A percentile compares a stretch with the other conserved stretches of the same genome.
Evolutionary conservation across 2,888 invertebrate species (phyloP).

Genomic region (Cactoblastis cactorum): DNA sequence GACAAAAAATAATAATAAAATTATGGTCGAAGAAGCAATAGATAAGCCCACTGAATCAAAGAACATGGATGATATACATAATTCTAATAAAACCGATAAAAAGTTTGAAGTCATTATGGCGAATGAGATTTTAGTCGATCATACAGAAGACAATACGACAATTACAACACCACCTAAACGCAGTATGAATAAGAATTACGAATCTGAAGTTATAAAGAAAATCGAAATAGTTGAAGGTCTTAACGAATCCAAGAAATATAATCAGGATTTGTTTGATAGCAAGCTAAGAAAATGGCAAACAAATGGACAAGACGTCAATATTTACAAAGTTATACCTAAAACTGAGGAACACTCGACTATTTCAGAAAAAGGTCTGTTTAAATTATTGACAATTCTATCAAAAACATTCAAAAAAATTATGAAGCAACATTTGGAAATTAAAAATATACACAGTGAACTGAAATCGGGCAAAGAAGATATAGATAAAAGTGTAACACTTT

Average conservation of each 20-base stretch:
- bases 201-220: slow-evolving; percentile 38
- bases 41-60: slow-evolving; percentile 9
- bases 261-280: slow-evolving; percentile 44
- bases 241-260: slow-evolving; percentile 31
- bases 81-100: slow-evolving; percentile 14
- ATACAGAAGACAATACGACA: neutral
- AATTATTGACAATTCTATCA: slow-evolving; percentile 60
- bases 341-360: slow-evolving; percentile 41
- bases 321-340: slow-evolving; percentile 47
- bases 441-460: slow-evolving; percentile 47
- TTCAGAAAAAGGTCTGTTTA: slow-evolving; percentile 53
- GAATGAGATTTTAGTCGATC: neutral
- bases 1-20: slow-evolving; percentile 15
- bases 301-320: slow-evolving; percentile 34
- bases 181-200: slow-evolving; percentile 44
- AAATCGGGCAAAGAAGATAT: slow-evolving; percentile 45
- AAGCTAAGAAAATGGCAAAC: slow-evolving; percentile 49
- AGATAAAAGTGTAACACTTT: slow-evolving; percentile 33
- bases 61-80: slow-evolving; percentile 18
- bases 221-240: slow-evolving; percentile 37
- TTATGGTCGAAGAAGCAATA: neutral
- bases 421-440: slow-evolving; percentile 61
- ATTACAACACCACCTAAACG: slow-evolving; percentile 36
- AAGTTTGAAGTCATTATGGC: slow-evolving; percentile 5
- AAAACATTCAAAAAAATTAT: slow-evolving; percentile 66